Evolutionary conservation across 2,113 vertebrate genomes (phyloP).

Genomic region (Agapornis roseicollis): DNA sequence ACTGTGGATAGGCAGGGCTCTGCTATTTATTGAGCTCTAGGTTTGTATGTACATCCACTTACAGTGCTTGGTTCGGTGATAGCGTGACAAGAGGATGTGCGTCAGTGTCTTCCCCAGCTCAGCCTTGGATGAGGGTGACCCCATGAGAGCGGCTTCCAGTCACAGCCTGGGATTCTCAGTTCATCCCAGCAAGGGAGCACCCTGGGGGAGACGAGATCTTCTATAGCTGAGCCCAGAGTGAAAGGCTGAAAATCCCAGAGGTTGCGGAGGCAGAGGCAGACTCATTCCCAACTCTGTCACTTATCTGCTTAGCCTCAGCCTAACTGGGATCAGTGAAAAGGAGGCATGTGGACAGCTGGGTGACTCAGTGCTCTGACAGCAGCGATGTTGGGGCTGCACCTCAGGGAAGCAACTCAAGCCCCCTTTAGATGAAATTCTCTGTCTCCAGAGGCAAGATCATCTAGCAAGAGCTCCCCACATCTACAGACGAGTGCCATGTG

Average conservation of each 20-base stretch:
- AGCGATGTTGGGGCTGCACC: background rate
- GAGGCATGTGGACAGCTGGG: background rate
- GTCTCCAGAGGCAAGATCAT: accelerated
- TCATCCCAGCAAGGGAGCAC: background rate
- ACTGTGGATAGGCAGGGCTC: background rate
- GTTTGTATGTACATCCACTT: constrained; percentile 21
- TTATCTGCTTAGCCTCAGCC: background rate
- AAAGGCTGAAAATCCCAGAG: background rate
- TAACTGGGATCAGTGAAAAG: background rate
- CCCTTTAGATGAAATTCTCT: background rate
- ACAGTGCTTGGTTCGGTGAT: background rate
- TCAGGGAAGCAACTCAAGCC: background rate
- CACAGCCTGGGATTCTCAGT: background rate
- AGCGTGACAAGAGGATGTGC: background rate
- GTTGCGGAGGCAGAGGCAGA: background rate
- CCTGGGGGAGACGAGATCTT: background rate
- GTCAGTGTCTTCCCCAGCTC: background rate
- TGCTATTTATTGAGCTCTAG: constrained; percentile 49
- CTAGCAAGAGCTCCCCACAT: background rate
- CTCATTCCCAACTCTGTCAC: background rate
- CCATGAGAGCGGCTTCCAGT: background rate
- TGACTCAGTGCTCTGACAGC: background rate
- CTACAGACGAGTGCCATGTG: background rate
- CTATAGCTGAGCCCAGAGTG: accelerated
- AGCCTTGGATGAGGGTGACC: background rate